Conservation (phyloP, 2,113 vertebrate genomes). For the Nibea coibor region DNA sequence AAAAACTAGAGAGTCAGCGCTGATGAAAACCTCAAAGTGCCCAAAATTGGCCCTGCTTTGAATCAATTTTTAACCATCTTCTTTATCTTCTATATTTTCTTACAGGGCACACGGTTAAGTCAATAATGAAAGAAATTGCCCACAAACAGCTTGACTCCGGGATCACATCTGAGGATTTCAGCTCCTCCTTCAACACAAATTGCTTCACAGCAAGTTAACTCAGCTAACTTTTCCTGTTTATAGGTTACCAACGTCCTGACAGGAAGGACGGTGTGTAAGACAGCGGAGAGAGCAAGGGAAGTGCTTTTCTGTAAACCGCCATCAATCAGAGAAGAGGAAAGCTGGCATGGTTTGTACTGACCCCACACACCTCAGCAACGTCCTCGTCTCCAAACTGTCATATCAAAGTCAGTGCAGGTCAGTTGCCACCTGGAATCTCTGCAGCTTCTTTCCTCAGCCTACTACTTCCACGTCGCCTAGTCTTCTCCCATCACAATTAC, state of each 20-base stretch:
- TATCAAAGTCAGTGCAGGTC: conserved; percentile 37
- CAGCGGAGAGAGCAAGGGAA: not conserved
- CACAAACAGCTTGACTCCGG: not conserved
- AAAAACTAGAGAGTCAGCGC: not conserved
- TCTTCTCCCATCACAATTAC: not conserved
- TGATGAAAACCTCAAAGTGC: not conserved
- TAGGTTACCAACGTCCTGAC: conserved; percentile 5
- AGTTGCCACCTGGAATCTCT: conserved; percentile 30
- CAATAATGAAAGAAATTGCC: not conserved
- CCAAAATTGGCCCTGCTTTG: not conserved
- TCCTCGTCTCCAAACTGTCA: conserved; percentile 27
- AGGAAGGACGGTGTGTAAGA: conserved; percentile 7
- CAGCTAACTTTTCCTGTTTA: conserved; percentile 2
- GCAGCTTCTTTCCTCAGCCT: conserved; percentile 6
- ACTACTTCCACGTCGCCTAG: not conserved
- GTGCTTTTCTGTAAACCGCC: conserved; percentile 31
- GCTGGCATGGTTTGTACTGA: conserved; percentile 37
- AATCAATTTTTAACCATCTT: not conserved
- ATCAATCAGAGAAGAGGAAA: conserved; percentile 50
- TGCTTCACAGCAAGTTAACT: not conserved
- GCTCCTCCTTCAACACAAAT: not conserved
- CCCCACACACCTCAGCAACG: conserved; percentile 17
- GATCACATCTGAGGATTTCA: not conserved
- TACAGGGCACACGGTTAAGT: not conserved
- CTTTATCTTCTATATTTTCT: not conserved